Conservation (phyloP, 2,797 vertebrate species). For the Pygocentrus nattereri region DNA sequence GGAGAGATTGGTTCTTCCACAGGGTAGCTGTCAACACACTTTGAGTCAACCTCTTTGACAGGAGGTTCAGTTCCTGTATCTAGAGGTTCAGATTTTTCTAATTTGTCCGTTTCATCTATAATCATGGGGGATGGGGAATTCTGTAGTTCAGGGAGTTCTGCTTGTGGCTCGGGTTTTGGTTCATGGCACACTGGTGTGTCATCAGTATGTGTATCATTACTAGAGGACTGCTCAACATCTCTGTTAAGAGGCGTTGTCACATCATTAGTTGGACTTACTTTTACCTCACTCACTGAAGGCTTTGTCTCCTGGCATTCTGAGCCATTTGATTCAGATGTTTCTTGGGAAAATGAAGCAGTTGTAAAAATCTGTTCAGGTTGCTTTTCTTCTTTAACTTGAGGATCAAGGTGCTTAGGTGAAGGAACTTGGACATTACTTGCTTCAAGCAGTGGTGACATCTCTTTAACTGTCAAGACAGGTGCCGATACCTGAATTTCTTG, state of each 20-base stretch:
- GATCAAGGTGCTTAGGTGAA: slow-evolving; percentile 50
- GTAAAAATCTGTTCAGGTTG: slow-evolving; percentile 54
- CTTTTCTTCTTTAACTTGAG: slow-evolving; percentile 65
- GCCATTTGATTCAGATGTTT: slow-evolving; percentile 62
- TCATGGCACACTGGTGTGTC: slow-evolving; percentile 77
- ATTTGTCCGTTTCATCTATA: slow-evolving; percentile 59
- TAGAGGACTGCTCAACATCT: slow-evolving; percentile 71
- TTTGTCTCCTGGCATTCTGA: slow-evolving; percentile 69
- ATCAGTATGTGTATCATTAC: slow-evolving; percentile 76
- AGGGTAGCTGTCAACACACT: slow-evolving; percentile 69
- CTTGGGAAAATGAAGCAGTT: slow-evolving; percentile 53
- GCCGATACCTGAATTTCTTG: slow-evolving; percentile 34
- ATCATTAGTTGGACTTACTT: slow-evolving; percentile 66
- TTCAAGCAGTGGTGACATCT: slow-evolving; percentile 67
- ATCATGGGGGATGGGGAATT: slow-evolving; percentile 65
- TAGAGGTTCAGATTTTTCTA: slow-evolving; percentile 69
- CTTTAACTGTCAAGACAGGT: slow-evolving; percentile 40
- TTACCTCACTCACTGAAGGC: slow-evolving; percentile 50
- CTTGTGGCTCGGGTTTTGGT: slow-evolving; percentile 67
- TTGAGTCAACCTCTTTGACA: slow-evolving; percentile 70
- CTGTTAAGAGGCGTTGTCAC: slow-evolving; percentile 65
- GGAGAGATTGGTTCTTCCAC: slow-evolving; percentile 79
- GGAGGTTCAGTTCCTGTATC: slow-evolving; percentile 65
- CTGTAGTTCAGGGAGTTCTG: slow-evolving; percentile 64
- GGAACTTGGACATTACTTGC: slow-evolving; percentile 51